Conservation (phyloP, 2,888 invertebrate genomes). For the Caenorhabditis uteleia region DNA sequence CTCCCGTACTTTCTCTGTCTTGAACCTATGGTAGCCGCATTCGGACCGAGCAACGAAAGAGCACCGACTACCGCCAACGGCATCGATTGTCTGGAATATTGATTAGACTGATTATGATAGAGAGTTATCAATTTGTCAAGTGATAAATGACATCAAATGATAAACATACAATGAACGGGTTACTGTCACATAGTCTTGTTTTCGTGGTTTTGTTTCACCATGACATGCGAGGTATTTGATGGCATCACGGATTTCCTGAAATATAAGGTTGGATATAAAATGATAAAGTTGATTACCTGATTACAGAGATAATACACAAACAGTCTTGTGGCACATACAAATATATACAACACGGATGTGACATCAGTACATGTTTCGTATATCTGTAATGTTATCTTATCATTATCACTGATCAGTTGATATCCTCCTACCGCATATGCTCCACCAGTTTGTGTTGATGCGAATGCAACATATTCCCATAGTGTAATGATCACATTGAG, state of each 20-base stretch:
- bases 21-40: too few species aligned
- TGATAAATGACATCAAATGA: not conserved
- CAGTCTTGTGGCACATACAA: conserved; percentile 63
- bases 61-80: conserved; percentile 28
- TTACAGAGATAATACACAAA: conserved; percentile 62
- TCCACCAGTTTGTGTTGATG: conserved; percentile 56
- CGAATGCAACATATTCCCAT: conserved; percentile 65
- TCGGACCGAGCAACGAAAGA: conserved; percentile 19
- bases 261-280: too few species aligned
- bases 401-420: not conserved
- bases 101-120: not conserved
- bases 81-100: conserved; percentile 29
- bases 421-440: conserved; percentile 47
- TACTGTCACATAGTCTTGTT: conserved; percentile 34
- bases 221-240: conserved; percentile 29
- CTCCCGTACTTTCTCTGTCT: too few species aligned
- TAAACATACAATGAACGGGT: conserved; percentile 16
- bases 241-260: conserved; percentile 44
- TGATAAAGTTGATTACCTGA: too few species aligned
- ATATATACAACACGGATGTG: conserved; percentile 64
- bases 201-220: conserved; percentile 15
- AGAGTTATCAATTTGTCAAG: not conserved
- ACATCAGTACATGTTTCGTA: conserved; percentile 65
- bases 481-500: conserved; percentile 64
- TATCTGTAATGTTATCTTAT: conserved; percentile 44